These are phyloP conservation scores for Lagopus leucura DNA, from an alignment of 2,113 vertebrate species.

Conservation along the genomic window DNA sequence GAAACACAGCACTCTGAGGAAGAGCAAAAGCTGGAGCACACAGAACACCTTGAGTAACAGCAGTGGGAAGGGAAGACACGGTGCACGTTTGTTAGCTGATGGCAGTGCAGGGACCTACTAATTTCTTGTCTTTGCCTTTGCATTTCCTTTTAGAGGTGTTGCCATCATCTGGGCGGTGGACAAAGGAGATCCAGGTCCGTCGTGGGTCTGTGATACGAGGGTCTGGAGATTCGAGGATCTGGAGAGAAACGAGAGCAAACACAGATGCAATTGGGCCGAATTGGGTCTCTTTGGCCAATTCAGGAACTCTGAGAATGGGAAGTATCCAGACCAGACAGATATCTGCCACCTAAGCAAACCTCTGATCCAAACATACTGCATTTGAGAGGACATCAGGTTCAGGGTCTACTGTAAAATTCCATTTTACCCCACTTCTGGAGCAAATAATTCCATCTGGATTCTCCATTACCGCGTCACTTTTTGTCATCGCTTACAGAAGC, in stretches of 20 bases:
- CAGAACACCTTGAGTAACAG: not conserved
- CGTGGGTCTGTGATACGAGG: slow-evolving; percentile 87
- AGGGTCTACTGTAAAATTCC: not conserved
- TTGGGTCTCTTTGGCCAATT: not conserved
- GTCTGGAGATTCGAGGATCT: slow-evolving; percentile 79
- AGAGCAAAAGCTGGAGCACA: not conserved
- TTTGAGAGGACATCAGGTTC: not conserved
- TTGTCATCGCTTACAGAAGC: not conserved
- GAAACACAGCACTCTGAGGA: accelerated
- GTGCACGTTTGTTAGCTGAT: not conserved
- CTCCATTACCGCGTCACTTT: not conserved
- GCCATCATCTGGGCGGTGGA: slow-evolving; percentile 85
- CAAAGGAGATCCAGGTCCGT: slow-evolving; percentile 93
- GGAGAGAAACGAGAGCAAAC: not conserved
- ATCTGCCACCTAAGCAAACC: not conserved
- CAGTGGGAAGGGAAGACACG: not conserved
- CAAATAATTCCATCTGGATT: not conserved
- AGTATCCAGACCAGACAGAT: not conserved
- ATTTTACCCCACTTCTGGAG: not conserved
- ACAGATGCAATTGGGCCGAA: not conserved
- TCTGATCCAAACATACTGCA: not conserved
- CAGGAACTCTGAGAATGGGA: not conserved
- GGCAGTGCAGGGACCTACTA: slow-evolving; percentile 74
- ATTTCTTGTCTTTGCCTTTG: slow-evolving; percentile 86
- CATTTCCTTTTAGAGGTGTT: slow-evolving; percentile 82